A percentile compares a stretch with the other conserved stretches of the same genome.
phyloP scores from a whole-genome alignment of 2,113 vertebrate genomes.

The Nibea coibor region DNA sequence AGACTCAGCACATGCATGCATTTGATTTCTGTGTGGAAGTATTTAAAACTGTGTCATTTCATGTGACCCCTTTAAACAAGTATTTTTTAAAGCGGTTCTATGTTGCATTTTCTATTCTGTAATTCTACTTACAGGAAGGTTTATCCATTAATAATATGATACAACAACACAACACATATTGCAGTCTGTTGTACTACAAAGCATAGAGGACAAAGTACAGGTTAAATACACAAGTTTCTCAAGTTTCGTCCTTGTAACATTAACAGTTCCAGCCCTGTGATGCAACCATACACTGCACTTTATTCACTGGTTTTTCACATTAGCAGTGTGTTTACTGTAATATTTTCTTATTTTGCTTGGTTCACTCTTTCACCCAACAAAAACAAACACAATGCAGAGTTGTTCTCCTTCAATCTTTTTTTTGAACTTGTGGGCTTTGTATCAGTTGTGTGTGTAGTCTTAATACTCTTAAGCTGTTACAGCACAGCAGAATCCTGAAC shows the following conservation, averaged over 20 bases:
- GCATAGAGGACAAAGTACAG: neutral
- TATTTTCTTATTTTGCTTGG: constrained; percentile 17
- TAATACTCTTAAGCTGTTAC: constrained; percentile 72
- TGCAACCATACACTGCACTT: neutral
- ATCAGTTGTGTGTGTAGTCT: constrained; percentile 21
- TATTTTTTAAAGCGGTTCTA: neutral
- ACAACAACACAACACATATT: neutral
- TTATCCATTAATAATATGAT: neutral
- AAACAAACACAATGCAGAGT: neutral
- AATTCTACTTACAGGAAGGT: neutral
- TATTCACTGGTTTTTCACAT: constrained; percentile 19
- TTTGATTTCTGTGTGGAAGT: constrained; percentile 18
- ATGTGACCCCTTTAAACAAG: neutral
- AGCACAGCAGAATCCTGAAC: constrained; percentile 62
- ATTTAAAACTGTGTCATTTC: neutral
- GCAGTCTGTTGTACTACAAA: neutral
- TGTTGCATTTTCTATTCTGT: constrained; percentile 21
- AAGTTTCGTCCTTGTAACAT: constrained; percentile 6
- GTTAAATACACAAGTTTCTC: neutral
- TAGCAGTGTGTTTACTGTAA: neutral
- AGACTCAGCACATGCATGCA: neutral
- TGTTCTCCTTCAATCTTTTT: constrained; percentile 18
- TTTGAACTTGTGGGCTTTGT: constrained; percentile 20
- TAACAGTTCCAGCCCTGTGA: neutral
- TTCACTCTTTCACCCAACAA: constrained; percentile 21